Conservation (phyloP, 2,113 vertebrate genomes). For the Callocephalon fimbriatum region DNA sequence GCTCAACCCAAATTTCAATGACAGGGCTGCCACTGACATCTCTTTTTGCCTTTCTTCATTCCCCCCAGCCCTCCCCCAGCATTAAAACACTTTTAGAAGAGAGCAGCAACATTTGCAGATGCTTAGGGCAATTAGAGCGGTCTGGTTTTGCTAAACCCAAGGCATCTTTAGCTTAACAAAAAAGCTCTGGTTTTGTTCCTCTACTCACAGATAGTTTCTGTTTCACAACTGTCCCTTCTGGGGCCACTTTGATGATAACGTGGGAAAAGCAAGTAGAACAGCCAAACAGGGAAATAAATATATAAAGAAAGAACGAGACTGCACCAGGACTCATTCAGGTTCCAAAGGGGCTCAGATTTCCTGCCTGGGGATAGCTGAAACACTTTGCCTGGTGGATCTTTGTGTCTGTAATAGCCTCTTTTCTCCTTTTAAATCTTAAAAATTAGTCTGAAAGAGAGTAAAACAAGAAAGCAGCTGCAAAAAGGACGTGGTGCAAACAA, state of each 20-base stretch:
- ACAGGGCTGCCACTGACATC: background rate
- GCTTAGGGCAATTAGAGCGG: background rate
- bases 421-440: background rate
- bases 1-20: rapidly evolving
- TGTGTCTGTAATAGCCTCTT: background rate
- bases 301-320: conserved; percentile 57
- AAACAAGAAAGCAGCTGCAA: background rate
- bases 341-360: conserved; percentile 47
- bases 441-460: background rate
- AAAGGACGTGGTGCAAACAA: background rate
- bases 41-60: background rate
- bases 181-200: background rate
- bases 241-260: conserved; percentile 36
- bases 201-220: background rate
- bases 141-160: background rate
- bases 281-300: conserved; percentile 18
- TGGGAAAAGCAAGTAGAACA: conserved; percentile 59
- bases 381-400: conserved; percentile 14
- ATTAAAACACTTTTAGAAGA: background rate
- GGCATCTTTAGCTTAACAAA: background rate
- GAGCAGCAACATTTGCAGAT: background rate
- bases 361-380: conserved; percentile 32
- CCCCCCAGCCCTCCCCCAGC: rapidly evolving
- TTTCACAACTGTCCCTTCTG: conserved; percentile 21
- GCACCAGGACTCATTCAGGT: conserved; percentile 40